Conservation (phyloP, 1,140 invertebrate genomes). For the Microplitis demolitor region DNA sequence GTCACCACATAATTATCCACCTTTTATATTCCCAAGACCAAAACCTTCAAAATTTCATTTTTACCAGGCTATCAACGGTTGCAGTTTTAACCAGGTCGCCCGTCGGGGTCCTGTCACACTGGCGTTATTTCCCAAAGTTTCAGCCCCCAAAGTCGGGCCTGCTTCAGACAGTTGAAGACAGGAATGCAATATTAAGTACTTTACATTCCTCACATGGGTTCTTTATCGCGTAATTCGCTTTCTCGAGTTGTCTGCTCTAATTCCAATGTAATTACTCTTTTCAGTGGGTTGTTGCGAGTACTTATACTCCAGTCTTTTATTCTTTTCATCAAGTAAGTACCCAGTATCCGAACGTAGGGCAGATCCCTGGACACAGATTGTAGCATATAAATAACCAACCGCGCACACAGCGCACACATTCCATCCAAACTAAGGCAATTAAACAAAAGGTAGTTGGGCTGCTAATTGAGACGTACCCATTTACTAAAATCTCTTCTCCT, state of each 20-base stretch:
- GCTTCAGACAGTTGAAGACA: too few relatives aligned
- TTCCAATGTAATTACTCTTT: conserved; percentile 54
- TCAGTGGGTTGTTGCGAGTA: conserved; percentile 26
- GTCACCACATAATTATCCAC: background rate
- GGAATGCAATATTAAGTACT: conserved; percentile 15
- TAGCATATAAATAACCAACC: background rate
- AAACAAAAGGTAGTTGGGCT: conserved; percentile 31
- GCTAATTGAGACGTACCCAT: conserved; percentile 59
- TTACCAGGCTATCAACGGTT: too few relatives aligned
- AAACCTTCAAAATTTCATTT: too few relatives aligned
- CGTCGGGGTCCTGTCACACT: too few relatives aligned
- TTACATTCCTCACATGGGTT: conserved; percentile 40
- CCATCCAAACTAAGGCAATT: conserved; percentile 49
- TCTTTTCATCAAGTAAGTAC: background rate
- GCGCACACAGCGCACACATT: conserved; percentile 34
- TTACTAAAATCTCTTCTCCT: conserved; percentile 37
- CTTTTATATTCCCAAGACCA: too few relatives aligned
- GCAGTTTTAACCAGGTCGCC: too few relatives aligned
- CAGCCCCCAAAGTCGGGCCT: too few relatives aligned
- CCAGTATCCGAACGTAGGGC: background rate
- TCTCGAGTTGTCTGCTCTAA: conserved; percentile 47
- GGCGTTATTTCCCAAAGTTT: too few relatives aligned
- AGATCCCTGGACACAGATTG: background rate
- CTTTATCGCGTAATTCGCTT: conserved; percentile 47
- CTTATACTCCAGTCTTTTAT: too few relatives aligned